Conservation (phyloP, 1,140 invertebrate species). For the Ceratina calcarata region DNA sequence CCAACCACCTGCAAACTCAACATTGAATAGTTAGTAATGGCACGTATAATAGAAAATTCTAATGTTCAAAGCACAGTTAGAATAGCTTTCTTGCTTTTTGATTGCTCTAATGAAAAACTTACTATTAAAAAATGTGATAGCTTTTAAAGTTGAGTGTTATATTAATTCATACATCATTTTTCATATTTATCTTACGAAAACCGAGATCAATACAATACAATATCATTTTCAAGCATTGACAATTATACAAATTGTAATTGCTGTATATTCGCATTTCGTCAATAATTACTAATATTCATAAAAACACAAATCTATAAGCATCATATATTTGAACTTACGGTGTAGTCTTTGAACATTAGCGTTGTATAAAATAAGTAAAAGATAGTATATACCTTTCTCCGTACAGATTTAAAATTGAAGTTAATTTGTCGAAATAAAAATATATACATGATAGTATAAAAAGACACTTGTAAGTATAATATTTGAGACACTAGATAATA, state of each 20-base stretch:
- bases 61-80: slow-evolving; percentile 48
- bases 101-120: neutral
- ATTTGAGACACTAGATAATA: slow-evolving; percentile 74
- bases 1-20: slow-evolving; percentile 76
- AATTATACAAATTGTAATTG: neutral
- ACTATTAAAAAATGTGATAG: neutral
- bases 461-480: slow-evolving; percentile 34
- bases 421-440: slow-evolving; percentile 15
- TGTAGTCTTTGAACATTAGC: slow-evolving; percentile 50
- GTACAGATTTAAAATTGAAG: slow-evolving; percentile 19
- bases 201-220: neutral
- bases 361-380: slow-evolving; percentile 11
- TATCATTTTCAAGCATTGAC: too few species aligned
- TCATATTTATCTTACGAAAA: neutral
- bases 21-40: slow-evolving; percentile 68
- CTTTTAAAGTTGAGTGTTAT: neutral
- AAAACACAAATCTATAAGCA: neutral
- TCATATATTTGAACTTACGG: slow-evolving; percentile 9
- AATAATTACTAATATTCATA: neutral
- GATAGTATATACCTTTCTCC: slow-evolving; percentile 28
- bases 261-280: neutral
- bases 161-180: neutral
- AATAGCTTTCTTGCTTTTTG: neutral
- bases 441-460: slow-evolving; percentile 31
- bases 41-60: slow-evolving; percentile 26